phyloP scores from a whole-genome alignment of 2,888 invertebrate genomes.

The Ormyrus nitidulus region DNA sequence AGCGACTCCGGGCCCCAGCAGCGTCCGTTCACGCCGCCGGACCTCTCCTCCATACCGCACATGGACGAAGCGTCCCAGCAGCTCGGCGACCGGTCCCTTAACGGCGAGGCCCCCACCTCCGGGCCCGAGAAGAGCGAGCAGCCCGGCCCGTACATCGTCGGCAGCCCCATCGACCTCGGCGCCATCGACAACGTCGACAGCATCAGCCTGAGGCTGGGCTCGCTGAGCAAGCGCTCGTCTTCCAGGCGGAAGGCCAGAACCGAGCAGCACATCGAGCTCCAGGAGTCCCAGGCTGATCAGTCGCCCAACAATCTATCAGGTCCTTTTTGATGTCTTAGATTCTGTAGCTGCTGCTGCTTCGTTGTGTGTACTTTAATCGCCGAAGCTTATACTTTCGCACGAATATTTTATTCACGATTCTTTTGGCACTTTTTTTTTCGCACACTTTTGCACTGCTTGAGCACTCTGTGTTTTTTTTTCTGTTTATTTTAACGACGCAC shows the following conservation, averaged over 20 bases:
- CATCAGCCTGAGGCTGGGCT: slow-evolving; percentile 67
- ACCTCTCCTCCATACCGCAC: slow-evolving; percentile 73
- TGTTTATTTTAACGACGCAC: too few relatives aligned
- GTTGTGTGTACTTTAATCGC: not conserved
- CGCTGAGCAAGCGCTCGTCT: slow-evolving; percentile 51
- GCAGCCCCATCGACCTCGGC: slow-evolving; percentile 73
- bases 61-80: slow-evolving; percentile 70
- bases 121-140: slow-evolving; percentile 37
- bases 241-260: too few relatives aligned
- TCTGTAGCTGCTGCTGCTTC: not conserved
- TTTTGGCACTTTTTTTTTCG: too few relatives aligned
- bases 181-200: slow-evolving; percentile 73
- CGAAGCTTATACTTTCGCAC: not conserved
- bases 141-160: slow-evolving; percentile 70
- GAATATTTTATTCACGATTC: not conserved
- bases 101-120: slow-evolving; percentile 56
- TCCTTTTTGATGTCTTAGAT: too few relatives aligned
- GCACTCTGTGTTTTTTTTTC: too few relatives aligned
- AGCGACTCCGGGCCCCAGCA: slow-evolving; percentile 56
- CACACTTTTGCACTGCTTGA: too few relatives aligned
- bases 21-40: slow-evolving; percentile 72
- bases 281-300: slow-evolving; percentile 61
- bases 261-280: slow-evolving; percentile 64
- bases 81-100: slow-evolving; percentile 53
- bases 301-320: slow-evolving; percentile 3